Evolutionary conservation across 2,888 invertebrate genomes (phyloP).

Genomic region (Drosophila affinis): DNA sequence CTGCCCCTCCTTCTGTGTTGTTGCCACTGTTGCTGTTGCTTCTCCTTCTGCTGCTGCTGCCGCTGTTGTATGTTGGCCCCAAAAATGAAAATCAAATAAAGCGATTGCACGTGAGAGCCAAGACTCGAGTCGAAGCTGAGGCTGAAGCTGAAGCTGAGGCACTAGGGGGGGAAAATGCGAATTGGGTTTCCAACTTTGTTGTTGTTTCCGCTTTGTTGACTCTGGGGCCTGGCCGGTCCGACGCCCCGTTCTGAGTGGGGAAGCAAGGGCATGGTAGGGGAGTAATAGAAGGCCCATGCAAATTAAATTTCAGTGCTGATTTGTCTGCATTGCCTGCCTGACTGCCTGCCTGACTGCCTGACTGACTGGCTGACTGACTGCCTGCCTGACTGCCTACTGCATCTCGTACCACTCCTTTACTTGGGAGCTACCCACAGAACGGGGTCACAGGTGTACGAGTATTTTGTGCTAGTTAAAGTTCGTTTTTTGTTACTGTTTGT

Average conservation of each 20-base stretch:
- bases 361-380: background rate
- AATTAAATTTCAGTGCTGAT: slow-evolving; percentile 77
- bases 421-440: slow-evolving; percentile 9
- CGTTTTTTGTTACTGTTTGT: slow-evolving; percentile 25
- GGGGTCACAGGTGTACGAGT: slow-evolving; percentile 65
- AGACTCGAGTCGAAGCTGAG: slow-evolving; percentile 28
- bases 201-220: slow-evolving; percentile 42
- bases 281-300: slow-evolving; percentile 54
- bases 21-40: slow-evolving; percentile 36
- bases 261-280: background rate
- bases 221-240: slow-evolving; percentile 33
- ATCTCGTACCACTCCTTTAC: background rate
- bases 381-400: slow-evolving; percentile 19
- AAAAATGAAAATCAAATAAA: slow-evolving; percentile 77
- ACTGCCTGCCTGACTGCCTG: too few species aligned
- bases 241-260: slow-evolving; percentile 16
- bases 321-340: slow-evolving; percentile 54
- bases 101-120: slow-evolving; percentile 71
- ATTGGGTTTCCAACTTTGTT: slow-evolving; percentile 40
- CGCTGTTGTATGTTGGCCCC: slow-evolving; percentile 49
- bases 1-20: background rate
- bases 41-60: slow-evolving; percentile 24
- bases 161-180: slow-evolving; percentile 24
- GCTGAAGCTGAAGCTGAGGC: slow-evolving; percentile 9
- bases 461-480: slow-evolving; percentile 71